phyloP scores from a whole-genome alignment of 1,140 invertebrate species.

The Eumaeus atala region DNA sequence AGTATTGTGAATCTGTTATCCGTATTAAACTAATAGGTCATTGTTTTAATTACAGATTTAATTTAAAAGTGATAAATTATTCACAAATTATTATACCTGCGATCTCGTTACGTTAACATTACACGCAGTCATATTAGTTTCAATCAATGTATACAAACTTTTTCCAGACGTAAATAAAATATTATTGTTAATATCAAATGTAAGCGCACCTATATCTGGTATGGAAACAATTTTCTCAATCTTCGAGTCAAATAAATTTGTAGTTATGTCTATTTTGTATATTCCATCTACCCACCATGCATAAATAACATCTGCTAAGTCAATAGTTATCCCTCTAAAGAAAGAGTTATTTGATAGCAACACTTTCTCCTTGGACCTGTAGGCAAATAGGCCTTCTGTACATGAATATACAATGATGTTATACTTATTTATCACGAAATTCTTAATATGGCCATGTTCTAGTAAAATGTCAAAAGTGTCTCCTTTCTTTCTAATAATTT shows the following conservation, averaged over 20 bases:
- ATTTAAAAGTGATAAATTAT: too few species aligned
- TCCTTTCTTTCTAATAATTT: conserved; percentile 47
- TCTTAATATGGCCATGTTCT: conserved; percentile 38
- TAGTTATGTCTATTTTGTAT: conserved; percentile 44
- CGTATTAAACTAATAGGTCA: too few species aligned
- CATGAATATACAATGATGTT: conserved; percentile 43
- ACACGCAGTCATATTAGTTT: conserved; percentile 27
- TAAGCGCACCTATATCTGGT: conserved; percentile 40
- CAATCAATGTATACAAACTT: conserved; percentile 37
- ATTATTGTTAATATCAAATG: conserved; percentile 60
- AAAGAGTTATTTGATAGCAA: conserved; percentile 46
- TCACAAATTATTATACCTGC: too few species aligned
- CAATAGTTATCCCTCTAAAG: conserved; percentile 52
- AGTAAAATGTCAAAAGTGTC: conserved; percentile 42
- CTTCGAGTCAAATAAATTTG: conserved; percentile 33
- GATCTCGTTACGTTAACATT: too few species aligned
- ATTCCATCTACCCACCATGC: conserved; percentile 62
- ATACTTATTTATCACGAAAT: conserved; percentile 50
- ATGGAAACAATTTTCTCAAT: conserved; percentile 40
- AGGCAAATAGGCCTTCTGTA: conserved; percentile 41
- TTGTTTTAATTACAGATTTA: too few species aligned
- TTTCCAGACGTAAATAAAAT: conserved; percentile 46
- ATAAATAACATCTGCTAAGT: conserved; percentile 44
- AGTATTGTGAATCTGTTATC: too few species aligned
- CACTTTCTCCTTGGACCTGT: conserved; percentile 28